Evolutionary conservation across 2,797 vertebrate genomes (phyloP).

Genomic region (Acipenser transmontanus): DNA sequence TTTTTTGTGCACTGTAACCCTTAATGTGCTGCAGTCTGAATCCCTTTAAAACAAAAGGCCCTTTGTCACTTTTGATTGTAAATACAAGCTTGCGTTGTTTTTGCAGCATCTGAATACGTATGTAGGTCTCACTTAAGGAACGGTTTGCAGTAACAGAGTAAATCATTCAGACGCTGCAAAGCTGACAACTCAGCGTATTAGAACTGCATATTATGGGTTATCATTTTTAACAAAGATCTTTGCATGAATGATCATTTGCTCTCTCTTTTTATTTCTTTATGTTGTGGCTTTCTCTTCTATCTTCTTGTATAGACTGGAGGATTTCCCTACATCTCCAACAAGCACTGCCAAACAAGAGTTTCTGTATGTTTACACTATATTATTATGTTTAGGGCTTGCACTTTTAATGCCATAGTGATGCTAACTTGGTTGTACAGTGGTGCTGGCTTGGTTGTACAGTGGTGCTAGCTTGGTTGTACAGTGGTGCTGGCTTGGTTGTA

Average conservation of each 20-base stretch:
- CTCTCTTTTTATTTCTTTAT: conserved; percentile 62
- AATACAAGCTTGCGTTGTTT: no score
- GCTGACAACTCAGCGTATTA: no score
- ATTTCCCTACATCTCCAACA: conserved; percentile 99
- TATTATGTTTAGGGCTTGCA: conserved; percentile 46
- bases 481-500: not conserved
- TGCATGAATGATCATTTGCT: conserved; percentile 56
- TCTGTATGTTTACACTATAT: conserved; percentile 80
- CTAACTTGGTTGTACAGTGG: conserved; percentile 19
- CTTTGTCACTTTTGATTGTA: no score
- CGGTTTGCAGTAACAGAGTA: no score
- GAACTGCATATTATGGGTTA: conserved; percentile 34
- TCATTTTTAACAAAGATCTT: conserved; percentile 41
- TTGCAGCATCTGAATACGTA: no score
- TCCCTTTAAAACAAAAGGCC: no score
- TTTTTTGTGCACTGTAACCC: conserved; percentile 6
- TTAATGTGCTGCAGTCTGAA: conserved; percentile 3
- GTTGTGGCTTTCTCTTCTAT: conserved; percentile 55
- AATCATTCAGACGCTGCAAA: no score
- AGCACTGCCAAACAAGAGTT: conserved; percentile 99
- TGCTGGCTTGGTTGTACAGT: not conserved
- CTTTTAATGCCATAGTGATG: conserved; percentile 24
- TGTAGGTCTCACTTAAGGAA: no score
- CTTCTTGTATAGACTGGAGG: conserved; percentile 90
- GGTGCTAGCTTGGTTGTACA: not conserved